Base-by-base conservation (phyloP, 64 coral and sea anemone species). In the Actinia equina region DNA sequence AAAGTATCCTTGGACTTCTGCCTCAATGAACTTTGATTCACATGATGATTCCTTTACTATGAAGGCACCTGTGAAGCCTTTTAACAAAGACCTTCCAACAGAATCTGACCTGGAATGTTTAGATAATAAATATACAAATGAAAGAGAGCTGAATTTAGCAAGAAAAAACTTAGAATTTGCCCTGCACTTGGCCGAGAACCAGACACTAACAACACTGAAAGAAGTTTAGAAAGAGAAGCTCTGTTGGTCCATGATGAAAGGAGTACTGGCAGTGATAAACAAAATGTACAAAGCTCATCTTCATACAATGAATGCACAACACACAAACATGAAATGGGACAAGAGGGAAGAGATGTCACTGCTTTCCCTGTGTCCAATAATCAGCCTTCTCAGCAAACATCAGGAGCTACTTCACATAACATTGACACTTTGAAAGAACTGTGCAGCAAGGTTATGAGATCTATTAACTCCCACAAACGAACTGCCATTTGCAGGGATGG, bases 11-110 rank as follows among this genome's bases (percentile, higher is more conserved):
- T 81, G 78, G 78, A 81, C 49, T 44, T 81, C 25, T 4, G 26
- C 12, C 25, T 0, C 26, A 8, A 74, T 1, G 7, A 41, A 30
- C 7, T 3, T 37, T 41, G 12, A 74, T 30, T 41, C 69, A 14
- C 5, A 81, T 52, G 49, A 81, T 20, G 10, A 81, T 52, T 49
- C 2, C 19, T 52, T 52, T 52, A 49, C 4, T 20, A 7, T 81
- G 14, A 17, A 27, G 20, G 87, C 84, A 60, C 94, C 91, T 52
- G 86, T 96, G 6, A 25, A 30, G 15, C 55, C 91, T 61, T 96
- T 96, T 88, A 96, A 96, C 71, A 86, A 62, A 45, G 16, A 52
- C 13, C 84, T 94, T 86, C 93, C 90, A 20, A 22, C 84, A 77
- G 88, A 92, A 77, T 70, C 85, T 88, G 94, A 96, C 51, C 18